These are phyloP conservation scores for Pygoscelis adeliae DNA, from an alignment of 2,113 vertebrate species.

Conservation along the genomic window DNA sequence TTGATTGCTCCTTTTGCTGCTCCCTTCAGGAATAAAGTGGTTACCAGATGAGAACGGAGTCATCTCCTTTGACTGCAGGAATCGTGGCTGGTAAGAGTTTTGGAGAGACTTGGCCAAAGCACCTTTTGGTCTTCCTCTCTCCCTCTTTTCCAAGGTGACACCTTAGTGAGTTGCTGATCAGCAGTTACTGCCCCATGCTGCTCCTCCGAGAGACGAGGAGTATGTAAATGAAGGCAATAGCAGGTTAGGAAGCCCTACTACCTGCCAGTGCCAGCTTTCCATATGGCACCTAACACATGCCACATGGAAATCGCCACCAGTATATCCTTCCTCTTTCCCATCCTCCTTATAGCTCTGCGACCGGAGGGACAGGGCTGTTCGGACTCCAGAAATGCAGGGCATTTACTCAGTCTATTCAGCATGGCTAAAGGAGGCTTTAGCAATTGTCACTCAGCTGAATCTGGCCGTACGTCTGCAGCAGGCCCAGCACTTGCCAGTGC, in stretches of 20 bases:
- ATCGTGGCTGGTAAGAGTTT: constrained; percentile 88
- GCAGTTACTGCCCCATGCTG: neutral
- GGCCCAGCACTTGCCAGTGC: neutral
- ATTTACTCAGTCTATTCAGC: neutral
- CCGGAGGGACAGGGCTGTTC: neutral
- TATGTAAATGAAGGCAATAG: neutral
- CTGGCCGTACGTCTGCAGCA: neutral
- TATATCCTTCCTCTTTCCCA: neutral
- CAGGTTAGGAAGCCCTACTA: neutral
- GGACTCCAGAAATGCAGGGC: no score
- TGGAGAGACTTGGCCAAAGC: neutral
- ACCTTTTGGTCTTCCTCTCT: neutral
- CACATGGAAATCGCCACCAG: neutral
- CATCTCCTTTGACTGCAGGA: constrained; percentile 91
- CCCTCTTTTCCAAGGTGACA: neutral
- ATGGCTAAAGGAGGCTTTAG: neutral
- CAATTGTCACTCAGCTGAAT: neutral
- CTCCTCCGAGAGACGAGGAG: neutral
- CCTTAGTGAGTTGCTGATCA: neutral
- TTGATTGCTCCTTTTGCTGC: constrained; percentile 5
- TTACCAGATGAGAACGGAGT: constrained; percentile 93
- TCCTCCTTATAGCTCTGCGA: neutral
- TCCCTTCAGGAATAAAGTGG: constrained; percentile 90
- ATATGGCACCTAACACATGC: neutral
- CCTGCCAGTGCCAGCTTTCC: neutral